Conservation (phyloP, 1,140 invertebrate genomes). For the Prorops nasuta region DNA sequence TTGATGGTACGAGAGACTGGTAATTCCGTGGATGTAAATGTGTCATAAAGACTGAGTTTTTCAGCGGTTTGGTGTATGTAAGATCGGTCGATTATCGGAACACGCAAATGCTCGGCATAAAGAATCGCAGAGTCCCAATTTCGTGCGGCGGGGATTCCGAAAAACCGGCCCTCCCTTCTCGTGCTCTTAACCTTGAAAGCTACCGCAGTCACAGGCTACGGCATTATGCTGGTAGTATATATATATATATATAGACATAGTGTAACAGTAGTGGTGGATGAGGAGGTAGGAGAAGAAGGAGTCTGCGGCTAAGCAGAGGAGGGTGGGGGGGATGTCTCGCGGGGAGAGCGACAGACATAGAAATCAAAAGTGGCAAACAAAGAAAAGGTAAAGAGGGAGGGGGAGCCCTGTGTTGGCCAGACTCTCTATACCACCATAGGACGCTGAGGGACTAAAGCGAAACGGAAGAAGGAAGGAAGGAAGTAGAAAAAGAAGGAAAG, state of each 20-base stretch:
- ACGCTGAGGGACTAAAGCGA: no score
- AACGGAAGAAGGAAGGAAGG: neutral
- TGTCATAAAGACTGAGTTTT: no score
- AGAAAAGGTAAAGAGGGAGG: neutral
- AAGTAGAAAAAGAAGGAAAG: slow-evolving; percentile 1
- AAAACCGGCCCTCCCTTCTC: neutral
- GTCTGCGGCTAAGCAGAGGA: slow-evolving; percentile 1
- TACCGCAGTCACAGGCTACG: neutral
- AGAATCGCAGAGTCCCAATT: no score
- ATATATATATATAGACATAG: neutral
- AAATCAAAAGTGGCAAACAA: neutral
- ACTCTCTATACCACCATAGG: no score
- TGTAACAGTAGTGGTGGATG: neutral
- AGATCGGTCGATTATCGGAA: no score
- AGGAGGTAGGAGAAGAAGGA: neutral
- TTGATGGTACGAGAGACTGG: no score
- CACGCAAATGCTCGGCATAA: no score
- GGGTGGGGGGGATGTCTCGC: slow-evolving; percentile 9
- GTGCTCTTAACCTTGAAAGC: neutral
- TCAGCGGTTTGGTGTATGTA: no score
- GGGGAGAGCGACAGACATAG: slow-evolving; percentile 4
- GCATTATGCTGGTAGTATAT: no score
- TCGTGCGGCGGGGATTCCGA: neutral
- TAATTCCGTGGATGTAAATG: no score
- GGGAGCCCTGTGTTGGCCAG: neutral